Percentiles rank a stretch among this genome's conserved stretches.
phyloP scores from a whole-genome alignment of 2,797 vertebrate genomes.

The Falco rusticolus region DNA sequence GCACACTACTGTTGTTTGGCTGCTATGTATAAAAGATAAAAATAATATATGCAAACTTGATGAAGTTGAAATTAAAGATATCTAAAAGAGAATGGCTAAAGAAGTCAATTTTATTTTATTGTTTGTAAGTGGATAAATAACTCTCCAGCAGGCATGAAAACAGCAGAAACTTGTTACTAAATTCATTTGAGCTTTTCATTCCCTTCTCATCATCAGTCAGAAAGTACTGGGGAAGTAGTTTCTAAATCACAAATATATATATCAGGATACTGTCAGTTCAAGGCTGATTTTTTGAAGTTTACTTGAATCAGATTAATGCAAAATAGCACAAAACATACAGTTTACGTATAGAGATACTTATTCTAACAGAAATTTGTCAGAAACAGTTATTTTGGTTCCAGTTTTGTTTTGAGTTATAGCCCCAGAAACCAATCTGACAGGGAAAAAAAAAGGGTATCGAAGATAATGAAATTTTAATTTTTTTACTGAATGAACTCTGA shows the following conservation, averaged over 20 bases:
- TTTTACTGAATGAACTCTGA: neutral
- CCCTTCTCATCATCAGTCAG: neutral
- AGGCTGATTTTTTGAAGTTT: neutral
- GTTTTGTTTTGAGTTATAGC: neutral
- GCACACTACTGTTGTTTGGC: neutral
- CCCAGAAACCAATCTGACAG: neutral
- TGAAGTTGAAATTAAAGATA: constrained; percentile 60
- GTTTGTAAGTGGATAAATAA: constrained; percentile 51
- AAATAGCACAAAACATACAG: neutral
- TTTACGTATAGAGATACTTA: neutral
- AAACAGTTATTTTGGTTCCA: neutral
- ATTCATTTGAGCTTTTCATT: neutral
- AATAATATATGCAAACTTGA: constrained; percentile 73
- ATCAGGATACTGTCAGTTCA: neutral
- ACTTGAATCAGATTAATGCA: neutral
- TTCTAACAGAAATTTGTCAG: neutral
- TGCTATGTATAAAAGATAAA: constrained; percentile 71
- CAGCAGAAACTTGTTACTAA: neutral
- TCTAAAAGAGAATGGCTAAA: constrained; percentile 54
- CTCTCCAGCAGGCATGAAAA: constrained; percentile 14
- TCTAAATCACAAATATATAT: neutral
- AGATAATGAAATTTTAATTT: neutral
- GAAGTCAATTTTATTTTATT: constrained; percentile 50
- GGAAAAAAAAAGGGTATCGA: neutral
- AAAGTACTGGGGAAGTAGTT: neutral